These are phyloP conservation scores for Drosophila meridionalis DNA, from an alignment of 2,888 invertebrate species.

Conservation along the genomic window DNA sequence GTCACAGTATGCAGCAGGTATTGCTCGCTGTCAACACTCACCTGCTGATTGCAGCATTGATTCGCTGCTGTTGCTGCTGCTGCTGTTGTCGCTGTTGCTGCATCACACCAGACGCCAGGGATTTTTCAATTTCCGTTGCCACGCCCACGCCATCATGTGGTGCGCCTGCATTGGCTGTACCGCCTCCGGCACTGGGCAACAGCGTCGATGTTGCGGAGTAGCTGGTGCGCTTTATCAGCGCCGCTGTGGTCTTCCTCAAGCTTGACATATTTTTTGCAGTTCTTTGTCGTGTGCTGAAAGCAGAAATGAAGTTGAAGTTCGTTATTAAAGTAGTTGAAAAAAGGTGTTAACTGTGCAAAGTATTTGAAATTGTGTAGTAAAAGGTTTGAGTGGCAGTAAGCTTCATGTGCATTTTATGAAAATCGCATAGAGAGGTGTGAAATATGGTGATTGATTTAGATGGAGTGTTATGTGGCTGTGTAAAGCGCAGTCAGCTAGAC, in stretches of 20 bases:
- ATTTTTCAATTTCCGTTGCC: constrained; percentile 77
- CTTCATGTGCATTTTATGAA: background rate
- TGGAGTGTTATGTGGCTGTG: background rate
- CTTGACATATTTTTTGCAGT: constrained; percentile 67
- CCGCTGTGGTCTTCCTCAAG: constrained; percentile 75
- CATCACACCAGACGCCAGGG: constrained; percentile 64
- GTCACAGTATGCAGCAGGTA: constrained; percentile 6
- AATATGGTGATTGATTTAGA: background rate
- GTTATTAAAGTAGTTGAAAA: background rate
- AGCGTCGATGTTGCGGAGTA: constrained; percentile 71
- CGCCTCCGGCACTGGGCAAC: constrained; percentile 25
- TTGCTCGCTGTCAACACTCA: constrained; percentile 15
- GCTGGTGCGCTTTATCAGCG: constrained; percentile 79
- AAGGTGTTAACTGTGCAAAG: background rate
- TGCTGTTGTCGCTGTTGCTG: constrained; percentile 55
- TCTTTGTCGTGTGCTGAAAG: background rate
- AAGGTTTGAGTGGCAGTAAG: too few relatives aligned
- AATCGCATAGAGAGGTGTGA: background rate
- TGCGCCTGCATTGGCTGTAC: constrained; percentile 11
- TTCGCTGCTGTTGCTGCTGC: constrained; percentile 27
- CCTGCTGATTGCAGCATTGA: constrained; percentile 20
- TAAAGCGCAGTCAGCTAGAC: background rate
- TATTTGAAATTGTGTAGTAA: background rate
- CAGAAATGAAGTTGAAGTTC: background rate
- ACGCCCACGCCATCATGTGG: constrained; percentile 66